Conservation (phyloP, 1,140 invertebrate genomes). For the Eriosoma lanigerum region DNA sequence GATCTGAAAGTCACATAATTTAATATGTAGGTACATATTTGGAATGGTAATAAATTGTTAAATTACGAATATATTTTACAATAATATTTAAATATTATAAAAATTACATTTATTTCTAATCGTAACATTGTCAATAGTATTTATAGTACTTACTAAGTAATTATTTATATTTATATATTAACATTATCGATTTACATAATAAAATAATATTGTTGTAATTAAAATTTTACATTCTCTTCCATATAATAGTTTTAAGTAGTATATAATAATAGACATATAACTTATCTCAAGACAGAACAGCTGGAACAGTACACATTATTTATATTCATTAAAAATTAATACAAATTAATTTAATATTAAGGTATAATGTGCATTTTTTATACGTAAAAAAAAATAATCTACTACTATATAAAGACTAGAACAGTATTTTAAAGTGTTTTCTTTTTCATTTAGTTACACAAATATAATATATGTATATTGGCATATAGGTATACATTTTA, state of each 20-base stretch:
- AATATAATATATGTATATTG: conserved; percentile 2
- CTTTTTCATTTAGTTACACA: conserved; percentile 27
- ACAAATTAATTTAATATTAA: conserved; percentile 37
- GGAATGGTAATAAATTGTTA: neutral
- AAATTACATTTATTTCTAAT: conserved; percentile 51
- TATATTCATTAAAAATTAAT: conserved; percentile 20
- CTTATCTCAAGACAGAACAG: neutral
- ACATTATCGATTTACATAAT: conserved; percentile 44
- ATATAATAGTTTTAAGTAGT: neutral
- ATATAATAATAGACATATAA: conserved; percentile 2
- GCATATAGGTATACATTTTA: neutral
- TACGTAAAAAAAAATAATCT: conserved; percentile 10
- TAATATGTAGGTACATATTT: too few relatives aligned
- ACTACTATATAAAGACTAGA: conserved; percentile 49
- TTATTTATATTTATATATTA: conserved; percentile 29
- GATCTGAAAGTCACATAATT: too few relatives aligned
- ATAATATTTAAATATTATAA: conserved; percentile 44
- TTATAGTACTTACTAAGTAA: neutral
- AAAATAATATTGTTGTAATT: conserved; percentile 47
- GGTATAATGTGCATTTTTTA: conserved; percentile 24
- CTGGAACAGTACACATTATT: neutral
- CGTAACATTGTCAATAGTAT: conserved; percentile 50
- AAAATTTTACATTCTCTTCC: conserved; percentile 5
- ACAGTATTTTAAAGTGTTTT: conserved; percentile 41
- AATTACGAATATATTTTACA: neutral